A percentile compares a stretch with the other conserved stretches of the same genome.
Conservation (phyloP, 2,888 invertebrate genomes). For the Cephonodes hylas region DNA sequence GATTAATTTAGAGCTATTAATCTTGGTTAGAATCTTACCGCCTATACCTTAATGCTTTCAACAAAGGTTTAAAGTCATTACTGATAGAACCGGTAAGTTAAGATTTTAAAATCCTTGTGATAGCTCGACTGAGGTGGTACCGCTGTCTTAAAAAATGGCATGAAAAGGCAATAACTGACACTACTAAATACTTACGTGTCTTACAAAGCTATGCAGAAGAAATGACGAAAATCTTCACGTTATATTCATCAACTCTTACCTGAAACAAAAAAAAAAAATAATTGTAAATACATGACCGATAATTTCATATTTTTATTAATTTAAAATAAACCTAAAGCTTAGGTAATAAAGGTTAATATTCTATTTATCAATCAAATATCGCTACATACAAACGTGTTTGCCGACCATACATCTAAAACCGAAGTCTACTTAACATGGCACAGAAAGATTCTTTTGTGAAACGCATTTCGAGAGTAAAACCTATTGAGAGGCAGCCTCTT, state of each 20-base stretch:
- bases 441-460: slow-evolving; percentile 73
- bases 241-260: slow-evolving; percentile 21
- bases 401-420: slow-evolving; percentile 55
- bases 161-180: too few species aligned
- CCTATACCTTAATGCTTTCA: background rate
- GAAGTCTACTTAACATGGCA: slow-evolving; percentile 69
- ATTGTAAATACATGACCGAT: slow-evolving; percentile 13
- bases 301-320: too few species aligned
- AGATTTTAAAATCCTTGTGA: too few species aligned
- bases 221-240: too few species aligned
- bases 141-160: too few species aligned
- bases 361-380: too few species aligned
- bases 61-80: too few species aligned
- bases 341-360: too few species aligned
- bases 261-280: slow-evolving; percentile 28
- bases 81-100: too few species aligned
- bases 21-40: background rate
- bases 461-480: slow-evolving; percentile 69
- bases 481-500: slow-evolving; percentile 64
- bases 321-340: too few species aligned
- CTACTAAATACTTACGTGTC: background rate
- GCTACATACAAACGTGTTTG: slow-evolving; percentile 36
- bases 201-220: too few species aligned
- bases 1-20: background rate
- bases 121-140: too few species aligned